phyloP scores from a whole-genome alignment of 2,113 vertebrate species.

The Azemiops feae region DNA sequence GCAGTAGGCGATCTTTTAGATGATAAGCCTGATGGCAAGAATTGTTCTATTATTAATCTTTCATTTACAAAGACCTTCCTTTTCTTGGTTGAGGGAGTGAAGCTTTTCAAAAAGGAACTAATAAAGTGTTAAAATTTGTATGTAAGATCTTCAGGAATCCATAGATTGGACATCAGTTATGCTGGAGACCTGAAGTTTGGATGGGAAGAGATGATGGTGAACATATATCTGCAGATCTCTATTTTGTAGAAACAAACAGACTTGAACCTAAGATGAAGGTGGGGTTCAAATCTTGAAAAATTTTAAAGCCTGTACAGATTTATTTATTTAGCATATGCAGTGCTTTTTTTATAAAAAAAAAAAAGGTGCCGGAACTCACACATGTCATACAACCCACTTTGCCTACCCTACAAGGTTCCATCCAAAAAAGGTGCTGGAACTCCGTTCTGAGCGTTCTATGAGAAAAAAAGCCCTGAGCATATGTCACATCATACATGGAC shows the following conservation, averaged over 20 bases:
- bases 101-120: background rate
- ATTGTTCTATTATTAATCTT: background rate
- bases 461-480: no score
- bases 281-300: background rate
- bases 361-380: no score
- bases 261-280: background rate
- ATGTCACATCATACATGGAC: background rate
- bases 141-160: background rate
- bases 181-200: background rate
- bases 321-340: background rate
- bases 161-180: background rate
- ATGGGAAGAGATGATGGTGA: background rate
- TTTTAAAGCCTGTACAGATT: background rate
- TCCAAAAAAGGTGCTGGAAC: no score
- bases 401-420: no score
- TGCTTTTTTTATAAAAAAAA: no score
- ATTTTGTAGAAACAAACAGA: background rate
- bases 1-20: background rate
- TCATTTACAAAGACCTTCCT: background rate
- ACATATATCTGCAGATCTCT: background rate
- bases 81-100: background rate
- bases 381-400: no score
- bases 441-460: no score
- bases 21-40: background rate
- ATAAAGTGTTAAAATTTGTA: background rate